Conservation (phyloP, 2,113 vertebrate species). For the Parotia lawesii region DNA sequence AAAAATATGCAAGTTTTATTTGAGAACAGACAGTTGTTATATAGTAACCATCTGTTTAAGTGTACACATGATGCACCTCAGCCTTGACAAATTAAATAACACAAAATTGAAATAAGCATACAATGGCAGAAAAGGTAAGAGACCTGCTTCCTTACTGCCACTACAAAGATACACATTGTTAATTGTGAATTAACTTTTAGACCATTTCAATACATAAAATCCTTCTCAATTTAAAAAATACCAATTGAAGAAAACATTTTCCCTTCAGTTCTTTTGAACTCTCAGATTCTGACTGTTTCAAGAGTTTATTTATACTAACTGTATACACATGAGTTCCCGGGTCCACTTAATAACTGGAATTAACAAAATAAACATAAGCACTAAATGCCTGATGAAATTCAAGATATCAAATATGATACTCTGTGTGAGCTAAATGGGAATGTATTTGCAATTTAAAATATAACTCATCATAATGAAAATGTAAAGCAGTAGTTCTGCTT, state of each 20-base stretch:
- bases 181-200: background rate
- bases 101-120: slow-evolving; percentile 7
- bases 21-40: background rate
- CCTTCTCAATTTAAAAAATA: background rate
- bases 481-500: slow-evolving; percentile 96
- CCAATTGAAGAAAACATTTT: background rate
- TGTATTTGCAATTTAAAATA: slow-evolving; percentile 97
- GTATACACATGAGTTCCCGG: background rate
- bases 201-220: background rate
- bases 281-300: background rate
- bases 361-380: slow-evolving; percentile 63
- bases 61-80: background rate
- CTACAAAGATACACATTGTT: background rate
- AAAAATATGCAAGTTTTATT: background rate
- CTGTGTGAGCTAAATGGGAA: slow-evolving; percentile 64
- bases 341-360: slow-evolving; percentile 28
- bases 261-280: background rate
- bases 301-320: background rate
- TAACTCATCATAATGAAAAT: slow-evolving; percentile 97
- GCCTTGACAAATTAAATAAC: slow-evolving; percentile 28
- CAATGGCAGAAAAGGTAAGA: background rate
- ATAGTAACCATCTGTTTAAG: background rate
- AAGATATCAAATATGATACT: slow-evolving; percentile 34
- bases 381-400: slow-evolving; percentile 51
- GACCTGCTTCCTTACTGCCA: background rate